Conservation (phyloP, 2,797 vertebrate species). For the Pseudomugil tenellus region DNA sequence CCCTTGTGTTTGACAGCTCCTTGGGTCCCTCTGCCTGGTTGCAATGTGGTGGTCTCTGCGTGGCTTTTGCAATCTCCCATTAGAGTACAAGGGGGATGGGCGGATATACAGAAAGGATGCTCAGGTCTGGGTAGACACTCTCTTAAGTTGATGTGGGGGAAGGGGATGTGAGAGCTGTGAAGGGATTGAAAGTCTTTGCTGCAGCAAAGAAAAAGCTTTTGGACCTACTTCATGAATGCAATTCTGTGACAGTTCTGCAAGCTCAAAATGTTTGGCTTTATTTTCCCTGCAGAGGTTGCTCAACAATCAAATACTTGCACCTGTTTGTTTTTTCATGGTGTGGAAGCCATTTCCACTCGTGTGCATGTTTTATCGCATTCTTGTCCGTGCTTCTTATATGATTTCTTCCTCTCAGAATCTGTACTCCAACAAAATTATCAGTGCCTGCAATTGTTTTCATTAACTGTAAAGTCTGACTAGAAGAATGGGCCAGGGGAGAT, state of each 20-base stretch:
- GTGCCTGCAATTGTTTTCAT: slow-evolving; percentile 28
- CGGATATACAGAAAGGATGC: slow-evolving; percentile 47
- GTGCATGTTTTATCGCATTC: slow-evolving; percentile 46
- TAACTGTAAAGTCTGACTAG: slow-evolving; percentile 29
- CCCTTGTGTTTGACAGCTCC: slow-evolving; percentile 80
- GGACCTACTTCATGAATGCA: slow-evolving; percentile 19
- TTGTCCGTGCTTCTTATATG: slow-evolving; percentile 30
- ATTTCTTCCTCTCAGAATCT: slow-evolving; percentile 25
- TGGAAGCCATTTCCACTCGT: slow-evolving; percentile 42
- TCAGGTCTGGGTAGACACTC: slow-evolving; percentile 51
- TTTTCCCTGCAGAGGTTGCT: slow-evolving; percentile 17
- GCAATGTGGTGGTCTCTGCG: slow-evolving; percentile 74
- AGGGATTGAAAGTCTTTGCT: slow-evolving; percentile 15
- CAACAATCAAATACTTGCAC: slow-evolving; percentile 18
- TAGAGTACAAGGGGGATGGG: slow-evolving; percentile 59
- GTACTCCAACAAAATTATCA: slow-evolving; percentile 33
- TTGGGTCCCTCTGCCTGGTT: slow-evolving; percentile 62
- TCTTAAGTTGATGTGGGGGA: slow-evolving; percentile 21
- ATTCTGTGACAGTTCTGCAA: slow-evolving; percentile 16
- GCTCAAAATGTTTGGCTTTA: background rate
- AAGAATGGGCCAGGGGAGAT: slow-evolving; percentile 12
- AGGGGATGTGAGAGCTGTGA: slow-evolving; percentile 12
- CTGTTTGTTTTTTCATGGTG: slow-evolving; percentile 37
- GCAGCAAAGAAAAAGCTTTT: slow-evolving; percentile 23
- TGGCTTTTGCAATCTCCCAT: slow-evolving; percentile 60